Evolutionary conservation across 2,888 invertebrate genomes (phyloP), one percentile per base, ranked within the genome.

Genomic region (Dysmachus trigonus): DNA sequence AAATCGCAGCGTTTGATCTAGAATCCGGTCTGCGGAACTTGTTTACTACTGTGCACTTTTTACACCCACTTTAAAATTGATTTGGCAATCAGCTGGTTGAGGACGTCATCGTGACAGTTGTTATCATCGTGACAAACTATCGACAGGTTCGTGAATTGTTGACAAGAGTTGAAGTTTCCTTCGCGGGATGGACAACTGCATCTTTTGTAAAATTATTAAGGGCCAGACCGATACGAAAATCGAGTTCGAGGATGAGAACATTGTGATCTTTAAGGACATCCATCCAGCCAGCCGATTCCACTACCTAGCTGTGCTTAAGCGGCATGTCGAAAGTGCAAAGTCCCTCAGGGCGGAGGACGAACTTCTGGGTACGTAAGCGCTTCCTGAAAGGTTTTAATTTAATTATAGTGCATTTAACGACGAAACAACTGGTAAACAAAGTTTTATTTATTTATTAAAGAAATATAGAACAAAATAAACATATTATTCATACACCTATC

Each of bases 221-320:
- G 94, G 94, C 87, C 93, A 93, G 5, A 88, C 90, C 31, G 92
- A 93, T 0, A 94, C 95, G 0, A 94, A 95, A 89, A 93, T 95
- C 87, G 91, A 95, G 83, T 94, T 93, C 89, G 95, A 96, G 93
- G 95, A 96, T 89, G 95, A 97, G 0, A 94, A 96, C 73, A 92
- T 96, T 53, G 94, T 96, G 8, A 95, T 97, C 47, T 97, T 98
- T 90, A 94, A 94, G 47, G 98, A 98, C 90, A 97, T 94, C 13
- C 95, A 95, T 90, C 98, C 98, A 3, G 97, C 96, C 0, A 94
- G 96, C 0, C 94, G 94, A 15, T 94, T 95, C 91, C 98, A 98
- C 90, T 95, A 95, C 89, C 93, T 98, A 87, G 94, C 97, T 18
- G 93, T 97, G 41, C 94, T 97, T 0, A 96, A 95, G 90, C 92